Evolutionary conservation across 2,797 vertebrate genomes (phyloP).

Genomic region (Botia almorhae): DNA sequence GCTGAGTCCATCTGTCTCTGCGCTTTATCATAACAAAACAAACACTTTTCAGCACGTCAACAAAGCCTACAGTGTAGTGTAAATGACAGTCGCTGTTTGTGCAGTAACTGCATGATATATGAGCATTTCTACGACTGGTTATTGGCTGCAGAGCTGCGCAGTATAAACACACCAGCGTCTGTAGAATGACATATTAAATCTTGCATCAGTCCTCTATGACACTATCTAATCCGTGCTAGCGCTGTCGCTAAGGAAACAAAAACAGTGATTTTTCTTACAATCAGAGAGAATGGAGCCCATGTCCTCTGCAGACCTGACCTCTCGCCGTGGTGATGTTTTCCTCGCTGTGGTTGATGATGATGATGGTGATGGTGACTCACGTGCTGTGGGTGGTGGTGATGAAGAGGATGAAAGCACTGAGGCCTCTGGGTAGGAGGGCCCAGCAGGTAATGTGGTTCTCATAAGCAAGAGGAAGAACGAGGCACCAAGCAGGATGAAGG

Average conservation of each 20-base stretch:
- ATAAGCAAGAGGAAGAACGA: constrained; percentile 88
- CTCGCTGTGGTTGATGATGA: constrained; percentile 40
- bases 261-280: constrained; percentile 83
- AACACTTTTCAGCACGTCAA: not conserved
- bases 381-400: constrained; percentile 54
- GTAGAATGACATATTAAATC: constrained; percentile 48
- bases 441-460: constrained; percentile 82
- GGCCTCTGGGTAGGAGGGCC: constrained; percentile 63
- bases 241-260: constrained; percentile 16
- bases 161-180: constrained; percentile 58
- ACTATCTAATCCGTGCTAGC: constrained; percentile 53
- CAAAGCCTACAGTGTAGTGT: not conserved
- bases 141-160: constrained; percentile 51
- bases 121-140: constrained; percentile 60
- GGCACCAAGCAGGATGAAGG: constrained; percentile 90
- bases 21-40: constrained; percentile 8
- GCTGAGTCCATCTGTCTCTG: not conserved
- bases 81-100: not conserved
- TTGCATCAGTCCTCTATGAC: constrained; percentile 47
- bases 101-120: constrained; percentile 47
- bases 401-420: constrained; percentile 53
- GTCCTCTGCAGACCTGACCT: constrained; percentile 79
- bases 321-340: constrained; percentile 40
- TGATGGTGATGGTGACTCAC: constrained; percentile 43
- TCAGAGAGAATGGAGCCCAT: constrained; percentile 86